Conservation (phyloP, 2,888 invertebrate genomes). For the Prostheceraeus crozeri region DNA sequence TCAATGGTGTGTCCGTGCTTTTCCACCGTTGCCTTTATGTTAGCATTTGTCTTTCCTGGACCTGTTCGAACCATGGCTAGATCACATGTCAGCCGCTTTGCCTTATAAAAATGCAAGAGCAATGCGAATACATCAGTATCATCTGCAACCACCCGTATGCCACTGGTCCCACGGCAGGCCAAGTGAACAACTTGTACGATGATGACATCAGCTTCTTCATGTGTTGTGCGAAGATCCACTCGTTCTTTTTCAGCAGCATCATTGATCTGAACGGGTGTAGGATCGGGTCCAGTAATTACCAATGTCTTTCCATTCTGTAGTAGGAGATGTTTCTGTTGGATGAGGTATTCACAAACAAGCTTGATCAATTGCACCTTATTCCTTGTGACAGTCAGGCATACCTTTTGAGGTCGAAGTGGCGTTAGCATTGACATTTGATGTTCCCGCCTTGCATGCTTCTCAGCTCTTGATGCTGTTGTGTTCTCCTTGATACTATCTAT, state of each 20-base stretch:
- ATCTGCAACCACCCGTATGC: constrained; percentile 21
- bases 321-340: constrained; percentile 14
- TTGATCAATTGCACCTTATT: constrained; percentile 41
- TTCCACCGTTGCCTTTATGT: constrained; percentile 8
- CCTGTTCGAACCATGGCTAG: constrained; percentile 10
- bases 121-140: constrained; percentile 14
- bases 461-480: background rate
- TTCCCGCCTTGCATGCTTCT: constrained; percentile 2
- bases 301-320: constrained; percentile 15
- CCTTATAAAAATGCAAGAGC: constrained; percentile 1
- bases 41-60: background rate
- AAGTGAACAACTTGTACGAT: constrained; percentile 36
- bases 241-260: constrained; percentile 7
- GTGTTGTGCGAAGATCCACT: constrained; percentile 39
- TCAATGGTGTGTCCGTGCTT: constrained; percentile 11
- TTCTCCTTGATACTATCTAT: constrained; percentile 14
- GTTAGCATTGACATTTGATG: constrained; percentile 33
- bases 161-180: background rate
- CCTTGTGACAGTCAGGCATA: constrained; percentile 39
- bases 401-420: constrained; percentile 39
- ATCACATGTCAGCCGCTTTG: constrained; percentile 8
- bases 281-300: constrained; percentile 32
- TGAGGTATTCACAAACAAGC: constrained; percentile 38
- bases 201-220: constrained; percentile 41
- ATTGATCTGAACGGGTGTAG: constrained; percentile 11